These are phyloP conservation scores for Sternarchorhynchus goeldii DNA, from an alignment of 2,797 vertebrate species.

Conservation along the genomic window DNA sequence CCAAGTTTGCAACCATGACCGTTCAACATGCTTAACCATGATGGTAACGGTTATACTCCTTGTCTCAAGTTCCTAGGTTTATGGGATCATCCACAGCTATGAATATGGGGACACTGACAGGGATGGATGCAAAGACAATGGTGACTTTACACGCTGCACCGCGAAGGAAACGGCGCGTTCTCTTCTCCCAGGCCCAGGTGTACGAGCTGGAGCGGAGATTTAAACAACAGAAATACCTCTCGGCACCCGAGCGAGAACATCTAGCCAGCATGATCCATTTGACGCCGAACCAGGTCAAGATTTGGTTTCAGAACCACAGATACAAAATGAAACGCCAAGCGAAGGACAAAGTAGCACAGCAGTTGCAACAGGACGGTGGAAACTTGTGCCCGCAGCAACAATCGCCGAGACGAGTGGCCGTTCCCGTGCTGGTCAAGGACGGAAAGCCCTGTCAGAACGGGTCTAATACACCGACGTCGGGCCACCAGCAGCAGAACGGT, in stretches of 20 bases:
- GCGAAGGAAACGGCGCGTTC: constrained; percentile 86
- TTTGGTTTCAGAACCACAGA: constrained; percentile 97
- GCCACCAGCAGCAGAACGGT: constrained; percentile 57
- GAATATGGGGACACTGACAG: constrained; percentile 83
- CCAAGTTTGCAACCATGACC: too few relatives aligned
- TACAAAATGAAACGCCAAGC: constrained; percentile 95
- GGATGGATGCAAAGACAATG: constrained; percentile 86
- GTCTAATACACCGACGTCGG: constrained; percentile 67
- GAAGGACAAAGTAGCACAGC: constrained; percentile 85
- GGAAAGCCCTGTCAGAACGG: constrained; percentile 81
- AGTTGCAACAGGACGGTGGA: constrained; percentile 69
- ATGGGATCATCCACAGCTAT: constrained; percentile 86
- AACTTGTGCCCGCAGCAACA: constrained; percentile 64
- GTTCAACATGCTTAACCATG: background rate
- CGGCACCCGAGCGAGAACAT: constrained; percentile 91
- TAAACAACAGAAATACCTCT: constrained; percentile 91
- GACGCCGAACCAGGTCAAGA: constrained; percentile 94
- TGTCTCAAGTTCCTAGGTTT: constrained; percentile 86
- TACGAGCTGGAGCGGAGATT: constrained; percentile 92
- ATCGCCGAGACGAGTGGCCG: constrained; percentile 77
- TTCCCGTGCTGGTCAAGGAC: constrained; percentile 83
- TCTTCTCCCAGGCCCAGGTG: constrained; percentile 93
- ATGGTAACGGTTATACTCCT: background rate
- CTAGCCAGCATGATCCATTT: constrained; percentile 90
- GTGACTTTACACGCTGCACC: constrained; percentile 82